Base-by-base conservation (phyloP, 1,140 invertebrate genomes). In the Plutomurus gul region DNA sequence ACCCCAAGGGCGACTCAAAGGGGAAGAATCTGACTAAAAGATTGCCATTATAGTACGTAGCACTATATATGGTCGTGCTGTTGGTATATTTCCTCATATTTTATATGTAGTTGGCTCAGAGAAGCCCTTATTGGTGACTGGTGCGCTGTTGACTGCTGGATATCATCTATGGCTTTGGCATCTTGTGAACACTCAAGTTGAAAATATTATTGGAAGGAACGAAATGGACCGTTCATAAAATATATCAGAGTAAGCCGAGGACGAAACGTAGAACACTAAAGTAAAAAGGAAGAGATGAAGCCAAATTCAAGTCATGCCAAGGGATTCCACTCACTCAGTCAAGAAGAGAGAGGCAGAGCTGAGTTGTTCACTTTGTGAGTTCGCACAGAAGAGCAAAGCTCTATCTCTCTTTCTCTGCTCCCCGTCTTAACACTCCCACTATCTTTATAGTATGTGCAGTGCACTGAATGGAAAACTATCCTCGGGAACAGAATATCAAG, bases 221-320 rank as follows among this genome's bases (percentile, higher is more conserved):
- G 72, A 74, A 74, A 74, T 74, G 72, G 72, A 49, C 72, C 72
- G 72, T n/a, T n/a, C n/a, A n/a, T 74, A 74, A 74, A 74, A 74
- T 74, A 74, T 74, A 74, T 74, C 72, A 49, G 43, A 72, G 70
- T 37, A 72, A 72, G 40, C 36, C 56, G 56, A 65, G 56, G 30
- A 25, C 56, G 56, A 65, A n/a, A 65, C 27, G 56, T 16, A 65
- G 56, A 65, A 7, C 27, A 33, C 27, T 65, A 30, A 30, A 65
- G 56, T 65, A 65, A 65, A 65, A 65, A 65, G 56, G 56, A 65
- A 65, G 56, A 65, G 56, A 65, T 33, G 56, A 65, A 65, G 56
- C 56, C 56, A 65, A 65, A 65, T 65, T 65, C 56, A 65, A 65
- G 56, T 65, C 56, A 65, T 65, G 56, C 56, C 56, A 65, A 65